phyloP scores from a whole-genome alignment of 2,888 invertebrate genomes.

The Volucella inanis region DNA sequence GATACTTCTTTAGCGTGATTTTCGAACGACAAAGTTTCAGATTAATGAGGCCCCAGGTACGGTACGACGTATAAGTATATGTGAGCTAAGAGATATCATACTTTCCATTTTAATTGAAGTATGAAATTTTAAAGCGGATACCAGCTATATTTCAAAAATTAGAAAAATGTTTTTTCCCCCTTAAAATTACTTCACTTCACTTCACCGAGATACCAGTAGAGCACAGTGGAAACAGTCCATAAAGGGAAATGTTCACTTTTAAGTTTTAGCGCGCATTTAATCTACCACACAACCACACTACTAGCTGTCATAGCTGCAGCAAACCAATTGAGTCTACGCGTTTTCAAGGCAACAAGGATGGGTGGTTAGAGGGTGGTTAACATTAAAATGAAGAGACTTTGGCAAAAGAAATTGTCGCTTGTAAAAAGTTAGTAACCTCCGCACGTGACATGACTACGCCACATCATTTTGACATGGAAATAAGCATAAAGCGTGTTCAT shows the following conservation, averaged over 20 bases:
- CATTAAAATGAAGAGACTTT: not conserved
- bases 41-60: slow-evolving; percentile 10
- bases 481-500: slow-evolving; percentile 38
- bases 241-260: slow-evolving; percentile 18
- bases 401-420: slow-evolving; percentile 46
- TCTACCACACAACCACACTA: not conserved
- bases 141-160: not conserved
- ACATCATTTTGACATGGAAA: slow-evolving; percentile 57
- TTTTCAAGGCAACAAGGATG: not conserved
- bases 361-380: no score
- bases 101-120: slow-evolving; percentile 6
- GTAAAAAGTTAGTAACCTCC: slow-evolving; percentile 57
- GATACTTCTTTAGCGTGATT: slow-evolving; percentile 3
- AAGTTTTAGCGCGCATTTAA: slow-evolving; percentile 15
- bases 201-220: no score
- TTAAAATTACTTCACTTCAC: not conserved
- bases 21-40: slow-evolving; percentile 24
- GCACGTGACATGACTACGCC: slow-evolving; percentile 63
- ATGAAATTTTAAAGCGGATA: slow-evolving; percentile 6
- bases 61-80: not conserved
- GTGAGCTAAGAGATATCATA: slow-evolving; percentile 1
- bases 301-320: not conserved
- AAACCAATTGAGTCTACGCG: slow-evolving; percentile 31
- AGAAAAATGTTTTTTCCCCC: not conserved
- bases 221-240: not conserved